Evolutionary conservation across 2,888 invertebrate genomes (phyloP).

Genomic region (Dyspetes luteomarginatus): DNA sequence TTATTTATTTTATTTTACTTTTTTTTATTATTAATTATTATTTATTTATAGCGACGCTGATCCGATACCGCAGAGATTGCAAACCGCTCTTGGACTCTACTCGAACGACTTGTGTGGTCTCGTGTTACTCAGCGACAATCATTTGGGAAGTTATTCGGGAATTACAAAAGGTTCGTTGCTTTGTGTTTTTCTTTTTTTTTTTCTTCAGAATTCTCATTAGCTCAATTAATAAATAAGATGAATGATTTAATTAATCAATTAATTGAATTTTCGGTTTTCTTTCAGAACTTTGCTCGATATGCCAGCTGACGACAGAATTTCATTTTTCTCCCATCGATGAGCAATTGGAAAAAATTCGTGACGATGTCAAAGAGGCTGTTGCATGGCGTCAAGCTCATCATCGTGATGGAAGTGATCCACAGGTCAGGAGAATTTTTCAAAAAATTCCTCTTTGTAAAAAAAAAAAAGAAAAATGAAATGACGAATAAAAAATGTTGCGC

Average conservation of each 20-base stretch:
- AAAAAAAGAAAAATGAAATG: constrained; percentile 17
- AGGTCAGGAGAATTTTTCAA: constrained; percentile 69
- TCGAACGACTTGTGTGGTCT: constrained; percentile 95
- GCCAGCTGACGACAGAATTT: constrained; percentile 95
- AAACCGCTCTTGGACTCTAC: constrained; percentile 97
- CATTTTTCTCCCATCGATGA: constrained; percentile 95
- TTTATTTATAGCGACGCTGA: constrained; percentile 82
- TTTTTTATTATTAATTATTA: constrained; percentile 5
- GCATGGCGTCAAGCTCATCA: constrained; percentile 82
- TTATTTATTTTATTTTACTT: neutral
- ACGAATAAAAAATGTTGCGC: too few species aligned
- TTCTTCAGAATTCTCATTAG: neutral
- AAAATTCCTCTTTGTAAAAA: neutral
- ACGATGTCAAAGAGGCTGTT: constrained; percentile 86
- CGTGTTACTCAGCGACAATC: constrained; percentile 91
- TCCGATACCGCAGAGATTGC: constrained; percentile 91
- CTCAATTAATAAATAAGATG: neutral
- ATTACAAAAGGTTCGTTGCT: constrained; percentile 85
- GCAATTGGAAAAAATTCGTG: constrained; percentile 90
- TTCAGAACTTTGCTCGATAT: constrained; percentile 88
- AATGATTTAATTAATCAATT: neutral
- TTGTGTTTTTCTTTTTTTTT: neutral
- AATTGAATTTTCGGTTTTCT: constrained; percentile 36
- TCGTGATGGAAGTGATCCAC: constrained; percentile 79
- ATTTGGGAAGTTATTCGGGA: constrained; percentile 87